phyloP scores from a whole-genome alignment of 2,797 vertebrate genomes.

The Lepus townsendii region DNA sequence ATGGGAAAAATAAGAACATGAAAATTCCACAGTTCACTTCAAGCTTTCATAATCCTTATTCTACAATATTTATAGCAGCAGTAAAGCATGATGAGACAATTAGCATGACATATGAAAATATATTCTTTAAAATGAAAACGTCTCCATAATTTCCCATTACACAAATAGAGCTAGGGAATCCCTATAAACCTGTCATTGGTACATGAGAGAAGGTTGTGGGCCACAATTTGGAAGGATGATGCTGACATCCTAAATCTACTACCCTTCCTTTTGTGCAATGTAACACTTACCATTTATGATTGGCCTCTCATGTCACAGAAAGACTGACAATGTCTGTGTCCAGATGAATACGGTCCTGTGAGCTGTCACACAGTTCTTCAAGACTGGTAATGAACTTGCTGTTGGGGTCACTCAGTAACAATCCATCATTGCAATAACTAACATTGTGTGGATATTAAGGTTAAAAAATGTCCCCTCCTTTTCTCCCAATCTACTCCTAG shows the following conservation, averaged over 20 bases:
- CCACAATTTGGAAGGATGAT: neutral
- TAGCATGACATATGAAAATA: neutral
- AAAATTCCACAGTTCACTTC: neutral
- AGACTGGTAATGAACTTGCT: neutral
- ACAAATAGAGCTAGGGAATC: neutral
- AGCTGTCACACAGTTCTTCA: neutral
- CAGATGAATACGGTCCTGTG: no score
- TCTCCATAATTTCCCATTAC: neutral
- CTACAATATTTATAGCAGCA: neutral
- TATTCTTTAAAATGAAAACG: neutral
- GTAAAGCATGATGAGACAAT: neutral
- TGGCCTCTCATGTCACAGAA: neutral
- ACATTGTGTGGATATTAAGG: neutral
- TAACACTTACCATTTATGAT: neutral
- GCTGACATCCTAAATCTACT: neutral
- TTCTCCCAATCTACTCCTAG: neutral
- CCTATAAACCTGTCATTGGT: neutral
- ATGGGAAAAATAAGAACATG: neutral
- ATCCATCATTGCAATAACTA: neutral
- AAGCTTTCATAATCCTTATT: neutral
- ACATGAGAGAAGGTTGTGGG: neutral
- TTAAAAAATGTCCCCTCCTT: neutral
- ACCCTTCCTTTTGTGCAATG: neutral
- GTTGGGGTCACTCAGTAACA: neutral
- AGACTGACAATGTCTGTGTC: neutral